phyloP scores from a whole-genome alignment of 1,140 invertebrate species.

The Solenopsis invicta region DNA sequence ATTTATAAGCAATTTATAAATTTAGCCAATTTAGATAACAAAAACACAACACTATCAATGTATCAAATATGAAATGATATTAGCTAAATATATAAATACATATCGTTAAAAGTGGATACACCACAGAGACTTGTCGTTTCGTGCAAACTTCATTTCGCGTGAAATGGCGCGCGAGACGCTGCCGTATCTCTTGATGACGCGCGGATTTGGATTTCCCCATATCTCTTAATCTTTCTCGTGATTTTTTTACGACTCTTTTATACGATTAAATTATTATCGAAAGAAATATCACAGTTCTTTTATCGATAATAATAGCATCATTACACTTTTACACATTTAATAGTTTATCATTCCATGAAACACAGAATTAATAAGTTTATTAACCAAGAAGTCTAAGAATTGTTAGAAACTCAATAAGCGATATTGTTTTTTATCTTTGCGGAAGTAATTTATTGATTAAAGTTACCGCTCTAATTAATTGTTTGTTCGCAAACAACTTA shows the following conservation, averaged over 20 bases:
- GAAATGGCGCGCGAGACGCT: too few species aligned
- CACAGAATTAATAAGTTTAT: neutral
- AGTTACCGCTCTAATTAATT: neutral
- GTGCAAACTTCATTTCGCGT: too few species aligned
- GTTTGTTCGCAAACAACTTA: constrained; percentile 19
- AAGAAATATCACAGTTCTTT: neutral
- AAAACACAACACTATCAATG: too few species aligned
- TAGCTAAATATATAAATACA: too few species aligned
- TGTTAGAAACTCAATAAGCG: neutral
- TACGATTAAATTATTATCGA: neutral
- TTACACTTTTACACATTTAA: neutral
- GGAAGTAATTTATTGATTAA: neutral
- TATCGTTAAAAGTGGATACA: too few species aligned
- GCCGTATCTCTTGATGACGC: too few species aligned
- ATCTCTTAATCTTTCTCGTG: constrained; percentile 35
- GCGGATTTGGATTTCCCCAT: constrained; percentile 24
- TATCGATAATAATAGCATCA: constrained; percentile 15
- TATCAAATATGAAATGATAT: too few species aligned
- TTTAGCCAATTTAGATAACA: too few species aligned
- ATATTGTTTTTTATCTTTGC: neutral
- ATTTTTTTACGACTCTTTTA: neutral
- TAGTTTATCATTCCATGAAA: constrained; percentile 15
- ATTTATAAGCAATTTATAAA: too few species aligned
- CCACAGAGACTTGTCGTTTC: too few species aligned
- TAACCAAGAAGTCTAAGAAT: too few species aligned